Evolutionary conservation across 2,113 vertebrate species (phyloP), one percentile per base, ranked within the genome.

Genomic region (Passer montanus): DNA sequence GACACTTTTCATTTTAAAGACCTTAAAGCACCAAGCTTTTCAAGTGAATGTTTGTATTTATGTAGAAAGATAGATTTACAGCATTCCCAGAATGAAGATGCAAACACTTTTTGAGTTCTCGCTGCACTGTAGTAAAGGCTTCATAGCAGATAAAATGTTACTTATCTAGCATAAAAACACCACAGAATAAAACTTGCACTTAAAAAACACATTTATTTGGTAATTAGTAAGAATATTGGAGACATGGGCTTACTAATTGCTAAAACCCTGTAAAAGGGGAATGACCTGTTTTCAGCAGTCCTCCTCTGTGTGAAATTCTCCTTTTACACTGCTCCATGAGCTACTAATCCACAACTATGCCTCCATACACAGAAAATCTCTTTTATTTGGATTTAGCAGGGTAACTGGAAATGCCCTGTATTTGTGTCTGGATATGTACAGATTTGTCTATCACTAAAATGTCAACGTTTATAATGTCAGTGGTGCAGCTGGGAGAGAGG

Each of bases 361-460:
- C 70, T 93, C 33, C 13, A 85, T 55, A 93, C 21, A 92, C 2
- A 94, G 70, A 62, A 94, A 55, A 78, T 47, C 8, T 49, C 53
- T 92, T 84, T 35, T 62, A 66, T 3, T 66, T 14, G 31, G 60
- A 63, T 92, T 91, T 96, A 53, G 66, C 60, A 74, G 50, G 33
- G 68, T 92, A 87, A 58, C 68, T 80, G 64, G 49, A 47, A 90
- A 89, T 84, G 39, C 12, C 66, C 41, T 30, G 56, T 94, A 88
- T 94, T 89, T 81, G 53, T 95, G 64, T 95, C 96, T 94, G 96
- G 80, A 93, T 96, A 66, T 89, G 22, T 28, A 16, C 37, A 78
- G 46, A 49, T 91, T 89, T 55, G 84, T 93, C 64, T 86, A 1
- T 69, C 46, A 60, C 56, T 63, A 88, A 79, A 95, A 92, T 93